Base-by-base conservation (phyloP, 35 echinoderm and acorn worm species). In the Chiridota heheva region DNA sequence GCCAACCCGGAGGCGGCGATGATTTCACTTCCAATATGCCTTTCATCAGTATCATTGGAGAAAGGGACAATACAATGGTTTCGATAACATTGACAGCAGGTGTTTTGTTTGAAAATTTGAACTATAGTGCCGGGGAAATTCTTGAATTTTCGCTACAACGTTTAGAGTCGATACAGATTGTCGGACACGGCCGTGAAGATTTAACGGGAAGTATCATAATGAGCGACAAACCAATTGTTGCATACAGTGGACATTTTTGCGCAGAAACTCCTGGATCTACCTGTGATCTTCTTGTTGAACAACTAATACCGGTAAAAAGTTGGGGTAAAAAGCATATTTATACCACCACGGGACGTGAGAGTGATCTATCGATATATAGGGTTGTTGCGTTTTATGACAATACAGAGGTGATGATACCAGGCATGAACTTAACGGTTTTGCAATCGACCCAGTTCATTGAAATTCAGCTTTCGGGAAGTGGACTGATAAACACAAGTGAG, bases 281-380 rank as follows among this genome's bases (percentile, higher is more conserved):
- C n/a, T 90, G 87, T 68, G 87, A 90, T 49, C 74, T 40, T 3
- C 42, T 83, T 15, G 66, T 70, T 17, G 87, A 83, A 59, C 87
- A 90, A 32, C 24, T 90, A n/a, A 70, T 90, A 53, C 87, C 87
- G 10, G 80, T 90, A 1, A 76, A 67, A 10, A 90, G 87, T 70
- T 90, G 87, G 87, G 71, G 87, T 6, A 47, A 67, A 40, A 36
- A 31, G 16, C 72, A 90, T 49, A 76, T 90, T 32, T 90, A 83
- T 80, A 77, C 69, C n/a, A 59, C 78, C 26, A 48, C 80, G 7
- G 61, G 46, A 41, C 27, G 33, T 4, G 32, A 25, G 8, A 59
- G 57, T 29, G 40, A 35, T 29, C 63, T 63, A 4, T 55, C 73
- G 40, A 40, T 83, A 18, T 90, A 90, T 41, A 18, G 42, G 6